Base-by-base conservation (phyloP, 2,113 vertebrate genomes). In the Cynocephalus volans region DNA sequence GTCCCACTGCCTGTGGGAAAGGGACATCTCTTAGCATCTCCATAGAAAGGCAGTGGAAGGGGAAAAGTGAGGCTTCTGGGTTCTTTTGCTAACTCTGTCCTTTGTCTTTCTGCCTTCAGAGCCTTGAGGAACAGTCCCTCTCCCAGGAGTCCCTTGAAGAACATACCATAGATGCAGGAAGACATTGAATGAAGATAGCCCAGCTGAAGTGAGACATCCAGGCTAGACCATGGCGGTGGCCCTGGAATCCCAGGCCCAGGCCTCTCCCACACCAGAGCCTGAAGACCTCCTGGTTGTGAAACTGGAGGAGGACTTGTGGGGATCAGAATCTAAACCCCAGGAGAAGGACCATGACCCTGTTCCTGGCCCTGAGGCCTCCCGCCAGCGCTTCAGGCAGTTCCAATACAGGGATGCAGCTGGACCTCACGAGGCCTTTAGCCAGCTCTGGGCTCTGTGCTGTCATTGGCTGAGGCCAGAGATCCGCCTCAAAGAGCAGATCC, bases 391-490 rank as follows among this genome's bases (percentile, higher is more conserved):
- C 88, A 86, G 98, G 85, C 98, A 98, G 85, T 98, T 98, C 92
- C 97, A 77, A 23, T 98, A 98, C 90, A 95, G 84, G 91, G 98
- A 98, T 33, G 98, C 97, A 0, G 97, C 97, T 24, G 98, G 98
- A 31, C 98, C 98, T 4, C 98, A 98, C 0, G 98, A 98, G 62
- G 98, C 97, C 88, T 98, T 98, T 96, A 97, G 97, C 86, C 97
- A 97, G 88, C 98, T 98, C 52, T 98, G 98, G 98, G 98, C 97
- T 2, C 98, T 98, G 24, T 98, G 98, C 90, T 98, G 98, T 31
- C 97, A 52, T 69, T 98, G 98, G 98, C 96, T 98, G 90, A 97
- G 98, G 62, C 98, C 98, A 0, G 98, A 98, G 91, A 60, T 98
- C 41, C 98, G 23, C 56, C 97, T 98, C 88, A 98, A 98, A 93